phyloP scores from a whole-genome alignment of 2,797 vertebrate genomes.

The Remorina albescens region DNA sequence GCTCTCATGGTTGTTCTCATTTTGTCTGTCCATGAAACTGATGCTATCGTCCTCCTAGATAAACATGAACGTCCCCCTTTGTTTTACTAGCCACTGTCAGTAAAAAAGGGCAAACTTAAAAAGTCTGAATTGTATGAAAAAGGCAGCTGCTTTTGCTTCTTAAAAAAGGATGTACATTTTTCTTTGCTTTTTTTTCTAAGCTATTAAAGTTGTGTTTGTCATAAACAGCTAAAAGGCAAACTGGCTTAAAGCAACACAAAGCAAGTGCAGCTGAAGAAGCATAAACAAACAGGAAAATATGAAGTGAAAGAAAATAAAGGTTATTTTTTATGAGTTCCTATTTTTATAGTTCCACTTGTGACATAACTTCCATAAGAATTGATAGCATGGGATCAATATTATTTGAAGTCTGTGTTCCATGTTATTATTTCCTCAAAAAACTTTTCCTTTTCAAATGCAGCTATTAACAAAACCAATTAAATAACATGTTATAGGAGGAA shows the following conservation, averaged over 20 bases:
- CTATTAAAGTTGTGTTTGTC: not conserved
- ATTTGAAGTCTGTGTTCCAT: not conserved
- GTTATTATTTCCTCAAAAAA: not conserved
- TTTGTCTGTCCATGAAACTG: not conserved
- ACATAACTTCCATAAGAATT: not conserved
- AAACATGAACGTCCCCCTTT: slow-evolving; percentile 6
- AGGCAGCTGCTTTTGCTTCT: slow-evolving; percentile 1
- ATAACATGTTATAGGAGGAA: not conserved
- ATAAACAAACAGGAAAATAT: not conserved
- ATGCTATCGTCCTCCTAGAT: slow-evolving; percentile 25
- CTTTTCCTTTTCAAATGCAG: not conserved
- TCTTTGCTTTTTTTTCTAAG: too few relatives aligned
- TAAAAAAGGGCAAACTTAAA: not conserved
- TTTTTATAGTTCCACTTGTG: not conserved
- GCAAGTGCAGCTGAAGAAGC: not conserved
- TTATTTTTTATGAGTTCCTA: not conserved
- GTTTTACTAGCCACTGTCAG: not conserved
- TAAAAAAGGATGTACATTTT: not conserved
- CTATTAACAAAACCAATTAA: not conserved
- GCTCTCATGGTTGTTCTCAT: slow-evolving; percentile 30
- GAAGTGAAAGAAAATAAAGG: not conserved
- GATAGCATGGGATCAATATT: not conserved
- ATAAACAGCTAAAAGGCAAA: slow-evolving; percentile 10
- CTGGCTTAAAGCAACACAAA: not conserved
- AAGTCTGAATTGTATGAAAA: not conserved